Evolutionary conservation across 1,140 invertebrate species (phyloP), one percentile per base, ranked within the genome.

Genomic region (Drosophila serrata): DNA sequence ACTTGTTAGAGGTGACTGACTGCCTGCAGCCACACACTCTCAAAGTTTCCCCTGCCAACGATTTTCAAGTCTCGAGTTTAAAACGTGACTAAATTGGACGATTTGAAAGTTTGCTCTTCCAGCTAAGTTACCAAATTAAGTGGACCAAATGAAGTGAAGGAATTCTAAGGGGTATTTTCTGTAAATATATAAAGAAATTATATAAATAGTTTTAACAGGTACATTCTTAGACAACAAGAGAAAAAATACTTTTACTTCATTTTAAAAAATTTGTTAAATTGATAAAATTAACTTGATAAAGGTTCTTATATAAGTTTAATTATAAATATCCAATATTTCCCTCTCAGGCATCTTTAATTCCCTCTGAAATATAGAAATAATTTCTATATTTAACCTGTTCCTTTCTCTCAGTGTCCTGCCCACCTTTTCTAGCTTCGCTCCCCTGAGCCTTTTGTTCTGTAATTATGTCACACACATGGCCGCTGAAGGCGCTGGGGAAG

Each of bases 1-100:
- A 87, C 84, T 88, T 82, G 76, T 77, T 87, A 69, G 82, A 35
- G 45, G 46, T 72, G 65, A 53, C 55, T 48, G 51, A 31, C 39
- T 43, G 31, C 22, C n/a, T 24, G 22, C 48, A 46, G 4, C 29
- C 40, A 31, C 46, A 46, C 48, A 58, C 17, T 19, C 29, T 19
- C 12, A 17, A 31, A 49, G 27, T 13, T 6, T 24, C 22, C 29
- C 17, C 27, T 37, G 33, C 11, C n/a, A 3, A 12, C 12, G 33
- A 53, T 63, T 79, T 79, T 62, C 35, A 53, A 82, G 58, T 76
- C 61, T 88, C 31, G 64, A 88, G 75, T 88, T 87, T 87, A 69
- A 87, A 87, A 88, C 76, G 84, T 88, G 85, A 87, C 82, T 55
- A 75, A 75, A 82, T 63, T 51, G 59, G 60, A 37, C 45, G n/a